A percentile compares a stretch with the other conserved stretches of the same genome.
These are phyloP conservation scores for Andrena chrysosceles DNA, from an alignment of 2,888 invertebrate genomes.

Conservation along the genomic window DNA sequence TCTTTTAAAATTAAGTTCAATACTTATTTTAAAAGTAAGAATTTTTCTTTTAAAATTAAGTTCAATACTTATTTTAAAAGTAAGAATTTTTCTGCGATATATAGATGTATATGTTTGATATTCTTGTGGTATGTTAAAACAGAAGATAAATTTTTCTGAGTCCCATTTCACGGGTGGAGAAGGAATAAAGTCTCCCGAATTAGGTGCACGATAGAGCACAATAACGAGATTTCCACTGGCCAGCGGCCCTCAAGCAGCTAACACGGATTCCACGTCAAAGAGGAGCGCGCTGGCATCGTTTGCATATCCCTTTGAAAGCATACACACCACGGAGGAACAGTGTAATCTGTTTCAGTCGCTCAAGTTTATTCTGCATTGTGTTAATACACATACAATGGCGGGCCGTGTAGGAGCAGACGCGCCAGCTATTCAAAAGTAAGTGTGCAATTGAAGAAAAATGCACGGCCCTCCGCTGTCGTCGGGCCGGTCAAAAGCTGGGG, in stretches of 20 bases:
- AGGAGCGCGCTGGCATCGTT: constrained; percentile 46
- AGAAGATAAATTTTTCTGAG: too few relatives aligned
- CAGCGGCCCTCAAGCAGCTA: not conserved
- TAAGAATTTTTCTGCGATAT: too few relatives aligned
- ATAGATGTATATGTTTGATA: too few relatives aligned
- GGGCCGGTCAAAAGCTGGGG: constrained; percentile 67
- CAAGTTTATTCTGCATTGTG: constrained; percentile 63
- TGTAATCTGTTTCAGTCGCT: constrained; percentile 62
- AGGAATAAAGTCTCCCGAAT: not conserved
- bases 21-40: too few relatives aligned
- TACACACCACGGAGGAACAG: constrained; percentile 36
- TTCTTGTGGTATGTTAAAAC: too few relatives aligned
- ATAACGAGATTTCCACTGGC: not conserved
- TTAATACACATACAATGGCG: constrained; percentile 58
- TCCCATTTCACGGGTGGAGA: too few relatives aligned
- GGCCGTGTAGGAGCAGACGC: constrained; percentile 39
- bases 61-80: too few relatives aligned
- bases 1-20: too few relatives aligned
- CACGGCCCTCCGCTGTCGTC: constrained; percentile 46
- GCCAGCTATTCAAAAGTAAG: constrained; percentile 59
- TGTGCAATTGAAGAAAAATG: constrained; percentile 69
- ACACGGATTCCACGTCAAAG: constrained; percentile 39
- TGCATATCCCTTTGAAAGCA: constrained; percentile 51
- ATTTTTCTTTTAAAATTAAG: too few relatives aligned
- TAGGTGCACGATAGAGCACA: not conserved